Percentiles rank a stretch among this genome's conserved stretches.
phyloP scores from a whole-genome alignment of 2,888 invertebrate genomes.

The Morpho deidamia region DNA sequence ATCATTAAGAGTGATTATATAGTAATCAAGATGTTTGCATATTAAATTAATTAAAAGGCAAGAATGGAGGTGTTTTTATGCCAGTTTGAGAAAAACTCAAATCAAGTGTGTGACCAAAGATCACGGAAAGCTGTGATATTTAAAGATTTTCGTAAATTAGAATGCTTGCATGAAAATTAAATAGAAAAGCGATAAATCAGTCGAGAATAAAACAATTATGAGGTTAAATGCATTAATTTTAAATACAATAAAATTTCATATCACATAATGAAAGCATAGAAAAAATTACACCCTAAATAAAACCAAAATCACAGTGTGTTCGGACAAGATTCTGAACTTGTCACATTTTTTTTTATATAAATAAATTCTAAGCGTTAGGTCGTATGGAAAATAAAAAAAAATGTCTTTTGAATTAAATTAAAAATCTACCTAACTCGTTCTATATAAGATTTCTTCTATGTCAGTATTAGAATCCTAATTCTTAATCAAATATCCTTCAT shows the following conservation, averaged over 20 bases:
- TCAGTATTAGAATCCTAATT: constrained; percentile 51
- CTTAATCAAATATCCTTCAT: constrained; percentile 68
- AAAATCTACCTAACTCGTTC: constrained; percentile 56
- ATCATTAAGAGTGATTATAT: constrained; percentile 14
- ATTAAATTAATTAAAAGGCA: constrained; percentile 27
- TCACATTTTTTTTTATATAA: constrained; percentile 63
- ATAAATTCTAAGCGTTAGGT: constrained; percentile 64
- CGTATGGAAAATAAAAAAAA: constrained; percentile 49
- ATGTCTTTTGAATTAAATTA: constrained; percentile 70
- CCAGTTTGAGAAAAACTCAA: constrained; percentile 24
- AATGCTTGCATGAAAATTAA: constrained; percentile 23
- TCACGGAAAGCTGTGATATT: constrained; percentile 20
- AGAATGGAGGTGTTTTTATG: constrained; percentile 20
- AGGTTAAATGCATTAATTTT: constrained; percentile 31
- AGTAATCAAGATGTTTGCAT: constrained; percentile 25
- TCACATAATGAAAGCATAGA: constrained; percentile 70
- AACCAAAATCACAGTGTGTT: constrained; percentile 75
- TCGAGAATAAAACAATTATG: constrained; percentile 31
- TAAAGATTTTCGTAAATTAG: constrained; percentile 18
- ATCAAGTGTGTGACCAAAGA: constrained; percentile 16
- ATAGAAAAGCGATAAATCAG: constrained; percentile 33
- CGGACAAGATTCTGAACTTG: constrained; percentile 70
- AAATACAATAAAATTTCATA: constrained; percentile 56
- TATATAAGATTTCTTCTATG: constrained; percentile 55
- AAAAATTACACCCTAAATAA: constrained; percentile 69